Conservation (phyloP, 2,888 invertebrate species). For the Falcaria lacertinaria region DNA sequence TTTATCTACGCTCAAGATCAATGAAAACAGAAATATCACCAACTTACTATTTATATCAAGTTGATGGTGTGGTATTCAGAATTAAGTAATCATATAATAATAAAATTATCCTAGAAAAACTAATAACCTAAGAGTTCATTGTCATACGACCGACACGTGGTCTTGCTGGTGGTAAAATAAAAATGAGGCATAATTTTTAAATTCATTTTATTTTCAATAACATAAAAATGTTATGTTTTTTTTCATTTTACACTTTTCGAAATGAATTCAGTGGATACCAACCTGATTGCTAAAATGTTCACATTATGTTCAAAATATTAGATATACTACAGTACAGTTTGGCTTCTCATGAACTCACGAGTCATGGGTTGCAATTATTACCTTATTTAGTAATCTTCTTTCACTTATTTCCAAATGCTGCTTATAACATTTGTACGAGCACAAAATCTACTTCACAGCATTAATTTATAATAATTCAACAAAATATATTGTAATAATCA, state of each 20-base stretch:
- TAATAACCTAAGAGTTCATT: no score
- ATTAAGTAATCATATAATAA: no score
- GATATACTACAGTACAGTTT: constrained; percentile 68
- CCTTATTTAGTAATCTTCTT: constrained; percentile 60
- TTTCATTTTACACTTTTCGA: constrained; percentile 75
- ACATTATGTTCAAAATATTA: constrained; percentile 61
- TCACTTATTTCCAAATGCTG: constrained; percentile 79
- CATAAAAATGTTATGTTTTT: constrained; percentile 80
- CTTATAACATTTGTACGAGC: constrained; percentile 64
- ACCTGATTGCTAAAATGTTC: constrained; percentile 69
- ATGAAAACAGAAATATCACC: no score
- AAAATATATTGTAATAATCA: constrained; percentile 70
- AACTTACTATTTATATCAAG: no score
- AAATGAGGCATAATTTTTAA: constrained; percentile 64
- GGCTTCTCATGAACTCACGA: constrained; percentile 55
- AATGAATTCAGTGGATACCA: constrained; percentile 72
- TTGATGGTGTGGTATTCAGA: no score
- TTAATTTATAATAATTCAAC: constrained; percentile 67
- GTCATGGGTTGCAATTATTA: constrained; percentile 54
- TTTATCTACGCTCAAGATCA: no score
- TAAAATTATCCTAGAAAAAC: no score
- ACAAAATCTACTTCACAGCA: constrained; percentile 66
- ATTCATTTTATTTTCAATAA: constrained; percentile 81
- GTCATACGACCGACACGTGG: neutral
- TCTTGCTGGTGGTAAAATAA: constrained; percentile 25